Evolutionary conservation across 2,797 vertebrate species (phyloP), one percentile per base, ranked within the genome.

Genomic region (Cyprinodon diabolis): DNA sequence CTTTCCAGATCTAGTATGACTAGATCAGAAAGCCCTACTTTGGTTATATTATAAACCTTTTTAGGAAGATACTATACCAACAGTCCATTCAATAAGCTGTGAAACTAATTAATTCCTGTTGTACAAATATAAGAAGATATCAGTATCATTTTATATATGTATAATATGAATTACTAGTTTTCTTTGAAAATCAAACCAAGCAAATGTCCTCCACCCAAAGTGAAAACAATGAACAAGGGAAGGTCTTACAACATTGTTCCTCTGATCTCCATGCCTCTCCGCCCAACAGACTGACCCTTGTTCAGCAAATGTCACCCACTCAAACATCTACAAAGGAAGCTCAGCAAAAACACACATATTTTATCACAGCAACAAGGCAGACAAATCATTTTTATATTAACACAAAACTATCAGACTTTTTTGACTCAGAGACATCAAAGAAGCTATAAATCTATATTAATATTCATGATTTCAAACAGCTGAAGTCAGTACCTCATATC

Each of bases 241-340:
- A 75, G 68, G 65, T 57, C 55, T 80, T 35, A 69, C 71, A 66
- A 77, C 51, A 81, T 80, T 83, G 87, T 87, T 87, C 81, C 70
- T 78, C 74, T 76, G 58, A 81, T 71, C 73, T 75, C 70, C 62
- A 47, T 30, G 21, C 19, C 51, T 37, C 68, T 54, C 73, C 57
- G 82, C 77, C 86, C 76, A 88, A 56, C 86, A 70, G 69, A 25
- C 72, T 92, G 85, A 91, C 77, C 87, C 74, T n/a, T 45, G 68
- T 84, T 72, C 58, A 37, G 77, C 72, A 70, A 48, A 77, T 73
- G 67, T 77, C 82, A 58, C 88, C 84, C 83, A 86, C 89, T 81
- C 79, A 77, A 10, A 11, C 80, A 71, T 78, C 74, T 80, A 78
- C 76, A 55, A 76, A 79, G 69, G 77, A 84, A 81, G 81, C 37